phyloP scores from a whole-genome alignment of 2,113 vertebrate genomes.

The Chamaetylas fuelleborni region DNA sequence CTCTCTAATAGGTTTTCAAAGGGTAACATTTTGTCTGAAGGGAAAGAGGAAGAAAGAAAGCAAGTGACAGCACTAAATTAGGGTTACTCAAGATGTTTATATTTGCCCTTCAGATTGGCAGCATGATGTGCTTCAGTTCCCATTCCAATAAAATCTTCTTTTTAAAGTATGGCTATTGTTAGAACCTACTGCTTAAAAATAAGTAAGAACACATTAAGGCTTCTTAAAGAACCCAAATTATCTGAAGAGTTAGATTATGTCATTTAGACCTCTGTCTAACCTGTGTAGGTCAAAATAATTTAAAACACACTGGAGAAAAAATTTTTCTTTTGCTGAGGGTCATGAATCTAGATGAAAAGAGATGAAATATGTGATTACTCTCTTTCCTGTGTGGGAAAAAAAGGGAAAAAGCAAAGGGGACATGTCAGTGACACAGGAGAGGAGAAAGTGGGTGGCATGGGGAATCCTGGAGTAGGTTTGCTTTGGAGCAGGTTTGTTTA shows the following conservation, averaged over 20 bases:
- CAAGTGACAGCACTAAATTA: neutral
- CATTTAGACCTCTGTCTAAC: neutral
- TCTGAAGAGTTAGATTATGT: neutral
- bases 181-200: neutral
- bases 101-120: neutral
- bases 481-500: conserved; percentile 24
- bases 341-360: neutral
- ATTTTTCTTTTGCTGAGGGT: neutral
- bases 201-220: neutral
- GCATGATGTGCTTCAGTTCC: neutral
- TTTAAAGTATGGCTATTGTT: neutral
- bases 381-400: neutral
- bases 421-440: neutral
- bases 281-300: neutral
- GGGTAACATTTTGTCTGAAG: conserved; percentile 13
- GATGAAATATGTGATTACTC: neutral
- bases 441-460: neutral
- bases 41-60: neutral
- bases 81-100: neutral
- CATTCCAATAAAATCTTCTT: neutral
- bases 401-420: neutral
- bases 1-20: conserved; percentile 44
- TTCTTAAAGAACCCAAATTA: neutral
- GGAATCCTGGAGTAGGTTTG: neutral
- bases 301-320: neutral